Evolutionary conservation across 2,113 vertebrate species (phyloP).

Genomic region (Trematomus loennbergii): DNA sequence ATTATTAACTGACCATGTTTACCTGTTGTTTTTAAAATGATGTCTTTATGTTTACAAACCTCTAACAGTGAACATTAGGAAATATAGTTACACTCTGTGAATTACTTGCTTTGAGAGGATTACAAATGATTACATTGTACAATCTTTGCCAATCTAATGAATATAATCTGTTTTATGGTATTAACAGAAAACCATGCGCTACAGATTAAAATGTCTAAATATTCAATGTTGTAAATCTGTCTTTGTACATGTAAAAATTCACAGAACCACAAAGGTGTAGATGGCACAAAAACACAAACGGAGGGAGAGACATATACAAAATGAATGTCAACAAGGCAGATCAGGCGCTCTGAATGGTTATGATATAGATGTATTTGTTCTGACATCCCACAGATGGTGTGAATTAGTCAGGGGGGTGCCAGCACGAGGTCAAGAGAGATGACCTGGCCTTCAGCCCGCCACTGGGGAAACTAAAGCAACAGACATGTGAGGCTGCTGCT

Average conservation of each 20-base stretch:
- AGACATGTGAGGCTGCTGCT: constrained; percentile 47
- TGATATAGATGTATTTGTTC: constrained; percentile 75
- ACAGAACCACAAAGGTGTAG: constrained; percentile 23
- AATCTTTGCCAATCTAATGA: constrained; percentile 40
- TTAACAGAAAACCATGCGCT: constrained; percentile 35
- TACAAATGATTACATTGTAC: constrained; percentile 35
- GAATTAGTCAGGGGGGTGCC: constrained; percentile 75
- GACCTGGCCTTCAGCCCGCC: constrained; percentile 73
- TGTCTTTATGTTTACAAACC: too few species aligned
- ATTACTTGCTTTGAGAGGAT: constrained; percentile 29
- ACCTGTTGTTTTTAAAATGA: too few species aligned
- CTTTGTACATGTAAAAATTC: background rate
- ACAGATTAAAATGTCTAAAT: constrained; percentile 38
- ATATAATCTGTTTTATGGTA: constrained; percentile 34
- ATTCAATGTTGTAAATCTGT: constrained; percentile 14
- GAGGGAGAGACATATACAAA: constrained; percentile 15
- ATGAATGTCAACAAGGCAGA: constrained; percentile 53
- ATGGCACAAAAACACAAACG: constrained; percentile 19
- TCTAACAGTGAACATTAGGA: too few species aligned
- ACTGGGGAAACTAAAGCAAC: constrained; percentile 65
- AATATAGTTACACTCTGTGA: background rate
- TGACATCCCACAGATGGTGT: constrained; percentile 78
- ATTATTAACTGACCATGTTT: too few species aligned
- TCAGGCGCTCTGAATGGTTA: constrained; percentile 54
- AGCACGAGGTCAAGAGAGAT: constrained; percentile 71